Conservation (phyloP, 2,888 invertebrate species). For the Tortricodes alternella region DNA sequence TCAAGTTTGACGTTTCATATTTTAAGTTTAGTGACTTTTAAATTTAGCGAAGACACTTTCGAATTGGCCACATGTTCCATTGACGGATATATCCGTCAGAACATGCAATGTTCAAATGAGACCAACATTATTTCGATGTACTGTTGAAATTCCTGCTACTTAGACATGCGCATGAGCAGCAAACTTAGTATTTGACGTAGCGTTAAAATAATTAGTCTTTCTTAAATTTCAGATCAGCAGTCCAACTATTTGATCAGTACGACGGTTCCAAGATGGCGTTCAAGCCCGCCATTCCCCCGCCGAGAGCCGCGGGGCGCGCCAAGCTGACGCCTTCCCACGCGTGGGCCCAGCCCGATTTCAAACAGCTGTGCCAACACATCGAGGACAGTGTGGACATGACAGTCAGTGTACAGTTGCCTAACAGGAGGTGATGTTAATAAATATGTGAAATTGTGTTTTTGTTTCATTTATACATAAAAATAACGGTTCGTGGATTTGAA, state of each 20-base stretch:
- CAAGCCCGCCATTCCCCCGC: constrained; percentile 87
- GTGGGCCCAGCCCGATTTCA: constrained; percentile 72
- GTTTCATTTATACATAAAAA: neutral
- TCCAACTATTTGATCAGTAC: constrained; percentile 84
- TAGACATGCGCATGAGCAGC: too few relatives aligned
- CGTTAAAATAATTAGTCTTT: neutral
- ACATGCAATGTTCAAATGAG: too few relatives aligned
- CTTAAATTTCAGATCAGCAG: constrained; percentile 78
- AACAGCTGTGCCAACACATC: constrained; percentile 63
- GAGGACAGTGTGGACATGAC: constrained; percentile 51
- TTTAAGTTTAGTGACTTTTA: too few relatives aligned
- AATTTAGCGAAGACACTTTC: too few relatives aligned
- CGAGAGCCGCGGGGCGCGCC: constrained; percentile 66
- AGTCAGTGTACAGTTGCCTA: constrained; percentile 24
- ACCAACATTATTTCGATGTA: too few relatives aligned
- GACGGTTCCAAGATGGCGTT: constrained; percentile 88
- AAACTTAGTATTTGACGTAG: too few relatives aligned
- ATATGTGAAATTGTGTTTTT: neutral
- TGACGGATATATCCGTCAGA: too few relatives aligned
- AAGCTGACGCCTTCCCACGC: constrained; percentile 48
- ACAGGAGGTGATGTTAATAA: neutral
- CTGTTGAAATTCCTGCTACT: too few relatives aligned
- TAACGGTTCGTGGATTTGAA: too few relatives aligned
- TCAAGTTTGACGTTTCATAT: too few relatives aligned
- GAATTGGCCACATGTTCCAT: too few relatives aligned